phyloP scores from a whole-genome alignment of 2,888 invertebrate species.

The Melanostoma scalare region DNA sequence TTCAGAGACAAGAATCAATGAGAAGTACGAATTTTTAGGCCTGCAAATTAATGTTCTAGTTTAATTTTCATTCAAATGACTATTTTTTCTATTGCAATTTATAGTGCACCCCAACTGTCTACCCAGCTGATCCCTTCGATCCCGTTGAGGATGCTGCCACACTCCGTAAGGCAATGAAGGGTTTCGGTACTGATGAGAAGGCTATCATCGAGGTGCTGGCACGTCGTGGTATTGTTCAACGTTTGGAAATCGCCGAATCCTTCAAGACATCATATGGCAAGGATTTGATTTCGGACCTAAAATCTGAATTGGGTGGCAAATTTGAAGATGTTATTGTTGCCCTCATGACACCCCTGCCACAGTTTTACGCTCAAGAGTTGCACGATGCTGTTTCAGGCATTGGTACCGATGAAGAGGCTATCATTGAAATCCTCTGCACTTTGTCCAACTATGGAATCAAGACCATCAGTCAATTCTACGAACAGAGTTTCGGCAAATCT shows the following conservation, averaged over 20 bases:
- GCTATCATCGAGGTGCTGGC: slow-evolving; percentile 95
- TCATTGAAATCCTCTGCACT: slow-evolving; percentile 96
- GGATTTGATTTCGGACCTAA: slow-evolving; percentile 91
- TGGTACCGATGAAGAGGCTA: slow-evolving; percentile 94
- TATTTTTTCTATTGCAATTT: slow-evolving; percentile 22
- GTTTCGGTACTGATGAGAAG: slow-evolving; percentile 95
- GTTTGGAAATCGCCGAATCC: slow-evolving; percentile 93
- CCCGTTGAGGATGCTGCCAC: slow-evolving; percentile 92
- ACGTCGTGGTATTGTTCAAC: slow-evolving; percentile 93
- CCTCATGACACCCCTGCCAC: slow-evolving; percentile 93
- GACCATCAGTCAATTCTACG: slow-evolving; percentile 92
- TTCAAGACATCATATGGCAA: slow-evolving; percentile 97
- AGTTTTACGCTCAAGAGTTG: slow-evolving; percentile 95
- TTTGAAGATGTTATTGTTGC: slow-evolving; percentile 95
- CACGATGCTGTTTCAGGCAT: slow-evolving; percentile 93
- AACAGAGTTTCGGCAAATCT: slow-evolving; percentile 90
- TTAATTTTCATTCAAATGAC: background rate
- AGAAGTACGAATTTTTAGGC: too few relatives aligned
- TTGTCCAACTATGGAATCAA: slow-evolving; percentile 94
- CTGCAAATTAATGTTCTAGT: too few relatives aligned
- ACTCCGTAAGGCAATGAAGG: slow-evolving; percentile 95
- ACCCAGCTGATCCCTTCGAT: slow-evolving; percentile 93
- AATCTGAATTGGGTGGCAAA: slow-evolving; percentile 94
- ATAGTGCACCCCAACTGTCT: slow-evolving; percentile 94
- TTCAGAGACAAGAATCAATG: too few relatives aligned